phyloP scores from a whole-genome alignment of 2,113 vertebrate genomes.

The Microtus pennsylvanicus region DNA sequence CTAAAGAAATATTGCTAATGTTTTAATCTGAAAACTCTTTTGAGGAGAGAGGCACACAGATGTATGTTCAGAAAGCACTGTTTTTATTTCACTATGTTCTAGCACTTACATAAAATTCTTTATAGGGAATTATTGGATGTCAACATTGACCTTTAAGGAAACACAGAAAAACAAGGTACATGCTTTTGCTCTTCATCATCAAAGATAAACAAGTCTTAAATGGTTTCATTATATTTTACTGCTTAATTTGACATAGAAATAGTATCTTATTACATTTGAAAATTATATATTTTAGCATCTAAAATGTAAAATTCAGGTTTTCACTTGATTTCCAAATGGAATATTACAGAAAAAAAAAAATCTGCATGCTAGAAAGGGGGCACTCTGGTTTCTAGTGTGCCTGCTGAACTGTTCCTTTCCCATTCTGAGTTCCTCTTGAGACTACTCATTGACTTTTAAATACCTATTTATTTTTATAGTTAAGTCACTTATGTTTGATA shows the following conservation, averaged over 20 bases:
- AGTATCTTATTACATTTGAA: neutral
- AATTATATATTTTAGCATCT: neutral
- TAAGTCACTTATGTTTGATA: neutral
- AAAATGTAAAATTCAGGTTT: neutral
- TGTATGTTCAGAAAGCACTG: neutral
- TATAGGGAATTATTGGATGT: neutral
- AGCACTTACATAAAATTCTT: constrained; percentile 16
- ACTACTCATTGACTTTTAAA: neutral
- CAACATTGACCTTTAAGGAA: constrained; percentile 22
- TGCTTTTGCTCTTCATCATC: neutral
- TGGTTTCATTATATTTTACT: neutral
- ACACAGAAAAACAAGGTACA: neutral
- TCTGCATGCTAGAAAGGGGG: neutral
- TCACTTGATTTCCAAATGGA: neutral
- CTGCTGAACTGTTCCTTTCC: neutral
- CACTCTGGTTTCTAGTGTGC: neutral
- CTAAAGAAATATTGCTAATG: neutral
- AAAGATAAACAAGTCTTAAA: neutral
- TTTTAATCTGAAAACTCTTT: constrained; percentile 22
- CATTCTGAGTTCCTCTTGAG: neutral
- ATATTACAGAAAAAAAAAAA: neutral
- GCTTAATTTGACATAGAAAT: neutral
- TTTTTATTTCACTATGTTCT: neutral
- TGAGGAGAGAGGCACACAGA: neutral
- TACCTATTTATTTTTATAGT: constrained; percentile 24